Percentiles rank a stretch among this genome's conserved stretches.
These are phyloP conservation scores for Lethrus apterus DNA, from an alignment of 1,140 invertebrate species.

Conservation along the genomic window DNA sequence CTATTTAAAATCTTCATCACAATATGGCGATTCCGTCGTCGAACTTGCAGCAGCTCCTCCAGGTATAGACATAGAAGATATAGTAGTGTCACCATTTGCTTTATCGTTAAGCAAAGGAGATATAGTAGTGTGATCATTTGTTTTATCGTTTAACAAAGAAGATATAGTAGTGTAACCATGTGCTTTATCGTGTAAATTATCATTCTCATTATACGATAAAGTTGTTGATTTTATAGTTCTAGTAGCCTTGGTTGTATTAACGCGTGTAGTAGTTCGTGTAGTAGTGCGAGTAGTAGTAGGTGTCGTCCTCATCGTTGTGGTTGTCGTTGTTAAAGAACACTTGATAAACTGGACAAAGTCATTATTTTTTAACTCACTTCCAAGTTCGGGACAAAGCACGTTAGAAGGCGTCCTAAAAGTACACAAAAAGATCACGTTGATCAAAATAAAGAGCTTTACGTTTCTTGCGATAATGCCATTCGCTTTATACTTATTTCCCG, in stretches of 20 bases:
- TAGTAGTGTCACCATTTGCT: no score
- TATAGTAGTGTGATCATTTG: no score
- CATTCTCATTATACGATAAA: no score
- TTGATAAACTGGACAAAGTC: neutral
- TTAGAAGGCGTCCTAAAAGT: neutral
- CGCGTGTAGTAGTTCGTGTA: neutral
- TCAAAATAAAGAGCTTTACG: neutral
- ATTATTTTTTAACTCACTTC: neutral
- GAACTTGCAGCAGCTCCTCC: no score
- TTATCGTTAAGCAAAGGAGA: no score
- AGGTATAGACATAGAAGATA: no score
- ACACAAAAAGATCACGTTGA: neutral
- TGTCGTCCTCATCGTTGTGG: neutral
- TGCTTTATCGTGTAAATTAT: no score
- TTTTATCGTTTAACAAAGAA: no score
- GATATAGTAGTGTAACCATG: no score
- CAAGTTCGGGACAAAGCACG: neutral
- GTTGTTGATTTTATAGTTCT: conserved; percentile 3
- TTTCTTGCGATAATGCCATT: neutral
- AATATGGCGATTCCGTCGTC: no score
- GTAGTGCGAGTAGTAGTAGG: no score
- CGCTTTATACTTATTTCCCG: neutral
- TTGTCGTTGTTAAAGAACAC: neutral
- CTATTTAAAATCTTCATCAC: no score
- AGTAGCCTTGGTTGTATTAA: conserved; percentile 1